Conservation (phyloP, 2,888 invertebrate species). For the Rotaria sp. region DNA sequence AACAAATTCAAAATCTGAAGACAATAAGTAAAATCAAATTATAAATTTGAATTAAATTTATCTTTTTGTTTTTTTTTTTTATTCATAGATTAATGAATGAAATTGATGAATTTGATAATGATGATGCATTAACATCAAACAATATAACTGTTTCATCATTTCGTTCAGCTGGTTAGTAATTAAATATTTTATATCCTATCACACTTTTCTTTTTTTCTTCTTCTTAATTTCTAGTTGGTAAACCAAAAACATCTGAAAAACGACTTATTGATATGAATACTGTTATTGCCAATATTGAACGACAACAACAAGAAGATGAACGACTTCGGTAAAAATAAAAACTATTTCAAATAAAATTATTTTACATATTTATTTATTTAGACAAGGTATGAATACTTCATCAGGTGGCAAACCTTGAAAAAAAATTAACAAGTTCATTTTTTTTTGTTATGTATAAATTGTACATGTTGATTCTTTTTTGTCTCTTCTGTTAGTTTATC, state of each 20-base stretch:
- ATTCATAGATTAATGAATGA: neutral
- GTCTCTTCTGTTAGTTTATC: neutral
- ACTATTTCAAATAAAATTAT: neutral
- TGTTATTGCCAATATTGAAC: constrained; percentile 2
- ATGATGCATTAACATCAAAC: neutral
- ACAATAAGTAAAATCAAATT: neutral
- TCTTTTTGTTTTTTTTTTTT: neutral
- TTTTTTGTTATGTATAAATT: neutral
- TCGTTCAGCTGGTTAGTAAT: neutral
- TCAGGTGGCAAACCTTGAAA: neutral
- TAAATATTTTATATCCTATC: too few relatives aligned
- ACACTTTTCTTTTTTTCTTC: neutral
- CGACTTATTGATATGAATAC: neutral
- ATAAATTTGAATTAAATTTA: neutral
- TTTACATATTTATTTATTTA: neutral
- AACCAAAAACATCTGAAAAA: neutral
- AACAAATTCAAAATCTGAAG: neutral
- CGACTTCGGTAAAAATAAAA: neutral
- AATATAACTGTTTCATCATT: neutral
- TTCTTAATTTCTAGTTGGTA: neutral
- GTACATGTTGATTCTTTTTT: neutral
- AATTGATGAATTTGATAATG: constrained; percentile 21
- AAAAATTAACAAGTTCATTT: too few relatives aligned
- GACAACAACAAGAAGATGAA: constrained; percentile 16
- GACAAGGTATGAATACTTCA: neutral